These are phyloP conservation scores for Lepidotrigona ventralis DNA, from an alignment of 1,140 invertebrate genomes.

Conservation along the genomic window DNA sequence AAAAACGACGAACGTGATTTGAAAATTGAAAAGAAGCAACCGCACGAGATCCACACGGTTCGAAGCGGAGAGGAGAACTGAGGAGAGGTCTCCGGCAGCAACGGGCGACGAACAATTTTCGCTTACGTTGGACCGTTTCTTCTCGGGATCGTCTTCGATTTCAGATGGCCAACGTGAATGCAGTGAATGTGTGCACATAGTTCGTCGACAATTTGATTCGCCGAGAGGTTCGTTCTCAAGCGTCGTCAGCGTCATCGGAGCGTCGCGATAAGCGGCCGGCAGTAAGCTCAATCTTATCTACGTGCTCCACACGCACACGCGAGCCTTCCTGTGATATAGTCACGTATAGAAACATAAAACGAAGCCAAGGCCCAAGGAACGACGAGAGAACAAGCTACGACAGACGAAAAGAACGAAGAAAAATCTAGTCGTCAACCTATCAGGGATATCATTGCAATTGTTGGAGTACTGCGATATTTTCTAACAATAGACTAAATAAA, in stretches of 20 bases:
- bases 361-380: neutral
- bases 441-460: no score
- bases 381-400: no score
- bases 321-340: neutral
- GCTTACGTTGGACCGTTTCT: constrained; percentile 50
- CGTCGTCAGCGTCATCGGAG: constrained; percentile 62
- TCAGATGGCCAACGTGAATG: constrained; percentile 40
- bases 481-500: no score
- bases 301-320: neutral
- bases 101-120: constrained; percentile 25
- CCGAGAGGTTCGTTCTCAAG: constrained; percentile 51
- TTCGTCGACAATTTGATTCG: neutral
- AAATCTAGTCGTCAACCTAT: no score
- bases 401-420: no score
- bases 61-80: constrained; percentile 47
- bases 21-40: neutral
- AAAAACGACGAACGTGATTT: neutral
- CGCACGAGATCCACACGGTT: constrained; percentile 1
- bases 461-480: no score
- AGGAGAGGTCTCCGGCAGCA: neutral
- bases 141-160: constrained; percentile 61
- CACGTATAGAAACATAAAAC: neutral
- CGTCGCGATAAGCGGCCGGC: constrained; percentile 46
- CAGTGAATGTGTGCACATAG: no score
- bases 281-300: constrained; percentile 24